Evolutionary conservation across 2,888 invertebrate species (phyloP).

Genomic region (Drosophila prostipennis): DNA sequence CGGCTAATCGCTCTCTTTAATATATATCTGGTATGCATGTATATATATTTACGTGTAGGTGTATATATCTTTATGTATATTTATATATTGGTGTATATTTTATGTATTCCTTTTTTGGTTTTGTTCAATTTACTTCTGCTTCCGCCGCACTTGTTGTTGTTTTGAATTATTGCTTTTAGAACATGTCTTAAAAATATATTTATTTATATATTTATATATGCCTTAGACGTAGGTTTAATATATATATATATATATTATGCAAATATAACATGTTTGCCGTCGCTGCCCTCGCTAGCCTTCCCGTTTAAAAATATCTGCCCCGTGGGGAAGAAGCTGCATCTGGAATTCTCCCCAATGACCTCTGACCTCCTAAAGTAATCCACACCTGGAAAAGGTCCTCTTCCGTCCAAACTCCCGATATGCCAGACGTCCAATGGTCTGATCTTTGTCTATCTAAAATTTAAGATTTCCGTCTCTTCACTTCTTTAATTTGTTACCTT

Average conservation of each 20-base stretch:
- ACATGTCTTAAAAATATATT: conserved; percentile 82
- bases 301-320: conserved; percentile 45
- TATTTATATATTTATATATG: conserved; percentile 55
- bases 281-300: conserved; percentile 16
- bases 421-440: conserved; percentile 40
- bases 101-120: conserved; percentile 60
- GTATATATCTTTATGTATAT: conserved; percentile 65
- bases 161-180: conserved; percentile 84
- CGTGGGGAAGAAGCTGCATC: conserved; percentile 32
- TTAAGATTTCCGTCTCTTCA: conserved; percentile 39
- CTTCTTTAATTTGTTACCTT: conserved; percentile 25
- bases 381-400: conserved; percentile 52
- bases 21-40: conserved; percentile 50
- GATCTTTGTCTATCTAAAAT: conserved; percentile 76
- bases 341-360: conserved; percentile 44
- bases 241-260: conserved; percentile 53
- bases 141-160: conserved; percentile 60
- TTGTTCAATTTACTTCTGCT: conserved; percentile 39
- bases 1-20: conserved; percentile 47
- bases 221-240: conserved; percentile 51
- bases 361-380: conserved; percentile 52
- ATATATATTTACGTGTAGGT: conserved; percentile 51
- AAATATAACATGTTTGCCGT: conserved; percentile 68
- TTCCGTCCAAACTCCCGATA: conserved; percentile 28
- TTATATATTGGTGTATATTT: conserved; percentile 79